A percentile compares a stretch with the other conserved stretches of the same genome.
Evolutionary conservation across 2,797 vertebrate genomes (phyloP).

Genomic region (Catamblyrhynchus diadema): DNA sequence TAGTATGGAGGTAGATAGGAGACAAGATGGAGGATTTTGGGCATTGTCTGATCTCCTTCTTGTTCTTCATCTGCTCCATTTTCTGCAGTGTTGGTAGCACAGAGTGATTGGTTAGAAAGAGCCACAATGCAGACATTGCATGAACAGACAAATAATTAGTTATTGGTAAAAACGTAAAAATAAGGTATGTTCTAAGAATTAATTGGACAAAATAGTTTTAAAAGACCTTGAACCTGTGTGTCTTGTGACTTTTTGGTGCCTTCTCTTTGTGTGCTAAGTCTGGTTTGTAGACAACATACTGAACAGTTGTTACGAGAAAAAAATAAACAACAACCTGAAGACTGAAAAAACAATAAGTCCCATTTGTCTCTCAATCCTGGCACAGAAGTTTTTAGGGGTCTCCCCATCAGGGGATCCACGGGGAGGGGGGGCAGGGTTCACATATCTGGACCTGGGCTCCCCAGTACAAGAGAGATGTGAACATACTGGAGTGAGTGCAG

Average conservation of each 20-base stretch:
- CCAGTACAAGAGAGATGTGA: too few species aligned
- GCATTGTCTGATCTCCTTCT: neutral
- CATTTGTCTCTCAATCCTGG: neutral
- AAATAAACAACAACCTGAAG: neutral
- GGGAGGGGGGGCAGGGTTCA: too few species aligned
- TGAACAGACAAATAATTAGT: neutral
- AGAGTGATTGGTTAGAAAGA: neutral
- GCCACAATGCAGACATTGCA: fast-evolving
- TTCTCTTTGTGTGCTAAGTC: neutral
- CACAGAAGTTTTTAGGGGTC: neutral
- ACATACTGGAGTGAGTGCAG: too few species aligned
- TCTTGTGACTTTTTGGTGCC: neutral
- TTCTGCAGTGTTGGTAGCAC: neutral
- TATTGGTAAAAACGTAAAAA: neutral
- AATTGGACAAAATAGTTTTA: neutral
- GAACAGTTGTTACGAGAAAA: neutral
- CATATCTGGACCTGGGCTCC: neutral
- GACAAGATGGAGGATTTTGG: neutral
- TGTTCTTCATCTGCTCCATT: neutral
- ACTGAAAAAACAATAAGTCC: neutral
- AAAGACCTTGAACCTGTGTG: neutral
- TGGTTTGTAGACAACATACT: fast-evolving
- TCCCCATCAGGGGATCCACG: neutral
- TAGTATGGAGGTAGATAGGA: neutral
- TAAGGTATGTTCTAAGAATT: neutral